Base-by-base conservation (phyloP, 2,888 invertebrate species). In the Sepioteuthis lessoniana region DNA sequence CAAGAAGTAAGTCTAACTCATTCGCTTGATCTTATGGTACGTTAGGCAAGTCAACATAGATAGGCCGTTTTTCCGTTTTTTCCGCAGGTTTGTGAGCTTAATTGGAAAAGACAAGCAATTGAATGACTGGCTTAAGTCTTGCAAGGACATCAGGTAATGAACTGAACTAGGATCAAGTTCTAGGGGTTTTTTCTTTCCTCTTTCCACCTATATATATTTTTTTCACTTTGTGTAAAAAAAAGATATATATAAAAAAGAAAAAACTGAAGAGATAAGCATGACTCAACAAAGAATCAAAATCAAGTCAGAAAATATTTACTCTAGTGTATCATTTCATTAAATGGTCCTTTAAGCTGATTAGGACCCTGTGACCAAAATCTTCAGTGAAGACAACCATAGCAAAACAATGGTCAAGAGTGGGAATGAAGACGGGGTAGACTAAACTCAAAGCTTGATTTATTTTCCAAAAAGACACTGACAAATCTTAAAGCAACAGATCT, bases 21-120 rank as follows among this genome's bases (percentile, higher is more conserved):
- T n/a, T 76, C 76, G n/a, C 76, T 76, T 76, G 76, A 76, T 47
- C 92, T 47, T 92, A 47, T 31, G 92, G 42, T 35, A 37, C 42
- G 47, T 92, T 42, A 92, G 37, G 46, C 92, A 92, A 38, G 42
- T 92, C 92, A 92, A 46, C 92, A 92, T 46, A 37, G 92, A 92
- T 92, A 37, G 35, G 37, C 31, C 13, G n/a, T 38, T 37, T 92
- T 92, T 90, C 19, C 21, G 10, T 25, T 25, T 19, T 19, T 25
- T 10, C 42, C 31, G n/a, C 37, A 47, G 92, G 92, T 46, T 37
- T 31, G 92, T 92, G 92, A 47, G 46, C 42, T 92, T 92, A 47
- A 92, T 46, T 42, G 92, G 31, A 37, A 92, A 42, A 35, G 42
- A 92, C 92, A 46, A 42, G 47, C 46, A 92, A 92, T 47, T 31